Evolutionary conservation across 2,888 invertebrate genomes (phyloP).

Genomic region (Eurois occulta): DNA sequence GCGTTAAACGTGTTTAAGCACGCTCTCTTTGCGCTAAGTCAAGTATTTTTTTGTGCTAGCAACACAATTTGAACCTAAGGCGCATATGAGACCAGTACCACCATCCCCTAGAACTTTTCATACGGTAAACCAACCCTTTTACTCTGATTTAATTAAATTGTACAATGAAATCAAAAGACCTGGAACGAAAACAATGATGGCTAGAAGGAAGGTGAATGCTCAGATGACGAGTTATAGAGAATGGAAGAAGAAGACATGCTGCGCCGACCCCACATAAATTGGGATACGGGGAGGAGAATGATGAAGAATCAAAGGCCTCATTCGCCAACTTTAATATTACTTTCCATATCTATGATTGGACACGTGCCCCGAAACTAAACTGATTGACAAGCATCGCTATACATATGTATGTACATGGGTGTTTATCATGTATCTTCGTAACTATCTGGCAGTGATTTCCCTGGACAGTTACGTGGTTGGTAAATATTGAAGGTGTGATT

Average conservation of each 20-base stretch:
- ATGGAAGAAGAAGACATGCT: too few species aligned
- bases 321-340: conserved; percentile 10
- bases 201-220: too few species aligned
- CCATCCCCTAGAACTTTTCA: background rate
- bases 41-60: background rate
- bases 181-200: too few species aligned
- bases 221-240: too few species aligned
- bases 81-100: background rate
- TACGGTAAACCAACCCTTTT: too few species aligned
- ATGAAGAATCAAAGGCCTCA: background rate
- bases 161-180: too few species aligned
- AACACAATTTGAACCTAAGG: background rate
- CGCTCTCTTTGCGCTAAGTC: background rate
- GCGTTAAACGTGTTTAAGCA: too few species aligned
- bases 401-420: too few species aligned
- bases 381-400: conserved; percentile 11
- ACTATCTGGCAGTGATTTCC: conserved; percentile 36
- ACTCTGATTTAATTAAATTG: background rate
- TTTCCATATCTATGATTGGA: conserved; percentile 1
- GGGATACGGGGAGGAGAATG: too few species aligned
- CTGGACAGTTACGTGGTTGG: conserved; percentile 24
- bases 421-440: background rate
- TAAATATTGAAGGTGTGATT: conserved; percentile 31
- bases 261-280: too few species aligned
- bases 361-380: conserved; percentile 6